Base-by-base conservation (phyloP, 2,113 vertebrate genomes). In the Plestiodon gilberti region DNA sequence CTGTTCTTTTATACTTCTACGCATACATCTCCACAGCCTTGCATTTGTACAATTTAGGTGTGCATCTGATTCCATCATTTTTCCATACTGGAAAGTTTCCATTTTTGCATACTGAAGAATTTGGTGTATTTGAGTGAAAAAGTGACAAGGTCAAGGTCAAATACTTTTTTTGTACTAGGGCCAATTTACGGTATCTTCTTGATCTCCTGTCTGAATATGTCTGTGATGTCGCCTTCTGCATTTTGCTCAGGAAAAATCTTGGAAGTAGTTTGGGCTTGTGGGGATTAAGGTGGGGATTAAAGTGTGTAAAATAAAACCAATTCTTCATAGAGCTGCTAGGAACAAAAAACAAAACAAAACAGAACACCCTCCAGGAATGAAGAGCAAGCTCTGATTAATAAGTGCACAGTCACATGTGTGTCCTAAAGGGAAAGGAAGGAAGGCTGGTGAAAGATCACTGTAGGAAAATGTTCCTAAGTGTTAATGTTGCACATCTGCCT, bases 141-240 rank as follows among this genome's bases (percentile, higher is more conserved):
- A 86, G 86, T 87, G 74, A 40, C 62, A n/a, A n/a, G n/a, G 23
- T 28, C 73, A 92, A 90, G 80, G 87, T 90, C 83, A 89, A 88
- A 28, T 6, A 1, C 81, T 91, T 85, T 79, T 91, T n/a, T n/a
- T n/a, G n/a, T 61, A 84, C 82, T 71, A 91, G 8, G 69, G 35
- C 87, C 65, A n/a, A 93, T 15, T 40, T 75, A 71, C 78, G 89
- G 75, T 91, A 71, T 88, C 88, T 94, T 94, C 94, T 55, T 67
- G 74, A 40, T 91, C 90, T 81, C 14, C 4, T 48, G 85, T 86
- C 75, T 89, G 55, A 90, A 91, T 85, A 61, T 62, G 86, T 88
- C 87, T 62, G 2, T 1, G 4, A 1, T 38, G 73, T 83, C 59
- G 73, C 90, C 9, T n/a, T 83, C 40, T 84, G 83, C 69, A 82